A percentile compares a stretch with the other conserved stretches of the same genome.
Evolutionary conservation across 2,113 vertebrate genomes (phyloP).

Genomic region (Oncorhynchus masou): DNA sequence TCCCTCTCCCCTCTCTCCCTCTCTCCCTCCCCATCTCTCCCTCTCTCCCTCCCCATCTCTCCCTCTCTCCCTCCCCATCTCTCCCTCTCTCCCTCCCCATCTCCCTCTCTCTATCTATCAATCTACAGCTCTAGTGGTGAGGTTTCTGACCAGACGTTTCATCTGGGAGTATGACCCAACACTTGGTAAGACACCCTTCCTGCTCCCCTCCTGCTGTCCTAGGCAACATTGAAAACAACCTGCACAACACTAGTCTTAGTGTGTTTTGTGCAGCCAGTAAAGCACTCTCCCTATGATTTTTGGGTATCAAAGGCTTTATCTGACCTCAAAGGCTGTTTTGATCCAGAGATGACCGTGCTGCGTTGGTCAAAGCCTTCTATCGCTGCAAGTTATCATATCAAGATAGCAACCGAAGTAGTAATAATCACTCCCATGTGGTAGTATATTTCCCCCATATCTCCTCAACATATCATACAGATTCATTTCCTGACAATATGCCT

Average conservation of each 20-base stretch:
- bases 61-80: background rate
- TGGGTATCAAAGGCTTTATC: too few species aligned
- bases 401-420: background rate
- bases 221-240: too few species aligned
- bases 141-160: constrained; percentile 94
- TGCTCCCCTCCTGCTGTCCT: too few species aligned
- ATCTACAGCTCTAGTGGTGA: constrained; percentile 93
- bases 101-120: constrained; percentile 25
- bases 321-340: too few species aligned
- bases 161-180: constrained; percentile 99
- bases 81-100: constrained; percentile 23
- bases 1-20: too few species aligned
- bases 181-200: constrained; percentile 78
- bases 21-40: too few species aligned
- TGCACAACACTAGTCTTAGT: too few species aligned
- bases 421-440: background rate
- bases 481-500: background rate
- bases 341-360: too few species aligned
- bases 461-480: background rate
- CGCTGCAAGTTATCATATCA: background rate
- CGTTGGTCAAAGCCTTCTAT: background rate
- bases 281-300: too few species aligned
- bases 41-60: too few species aligned
- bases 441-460: background rate
- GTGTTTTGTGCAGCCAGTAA: too few species aligned